These are phyloP conservation scores for Lasioglossum leucozonium DNA, from an alignment of 2,888 invertebrate species.

Conservation along the genomic window DNA sequence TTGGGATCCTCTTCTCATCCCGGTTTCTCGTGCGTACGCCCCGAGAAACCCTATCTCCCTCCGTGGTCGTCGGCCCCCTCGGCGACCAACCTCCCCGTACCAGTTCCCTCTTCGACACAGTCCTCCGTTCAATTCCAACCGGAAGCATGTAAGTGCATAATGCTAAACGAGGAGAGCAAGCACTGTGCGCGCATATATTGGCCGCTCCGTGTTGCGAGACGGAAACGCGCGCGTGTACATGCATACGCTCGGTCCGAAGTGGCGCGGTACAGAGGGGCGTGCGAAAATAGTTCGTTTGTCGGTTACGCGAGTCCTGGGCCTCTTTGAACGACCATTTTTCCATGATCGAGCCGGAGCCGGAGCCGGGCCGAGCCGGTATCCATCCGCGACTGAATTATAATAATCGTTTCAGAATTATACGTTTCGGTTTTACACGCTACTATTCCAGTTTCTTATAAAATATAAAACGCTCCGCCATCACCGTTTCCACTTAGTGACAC, in stretches of 20 bases:
- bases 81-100: not conserved
- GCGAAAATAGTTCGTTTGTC: conserved; percentile 38
- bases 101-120: conserved; percentile 11
- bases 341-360: not conserved
- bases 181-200: not conserved
- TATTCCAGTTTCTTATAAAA: conserved; percentile 1
- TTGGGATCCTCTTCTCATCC: not conserved
- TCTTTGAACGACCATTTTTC: not conserved
- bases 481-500: not conserved
- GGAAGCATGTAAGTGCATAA: conserved; percentile 70
- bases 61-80: not conserved
- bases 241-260: conserved; percentile 14
- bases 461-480: not conserved
- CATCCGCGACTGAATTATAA: not conserved
- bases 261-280: conserved; percentile 18
- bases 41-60: not conserved
- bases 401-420: conserved; percentile 20
- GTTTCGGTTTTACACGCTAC: conserved; percentile 4
- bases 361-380: not conserved
- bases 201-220: conserved; percentile 2
- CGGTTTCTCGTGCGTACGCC: no score
- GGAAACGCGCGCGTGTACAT: conserved; percentile 21
- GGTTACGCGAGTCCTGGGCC: conserved; percentile 5
- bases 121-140: conserved; percentile 48
- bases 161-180: conserved; percentile 56